Percentiles rank a stretch among this genome's conserved stretches.
phyloP scores from a whole-genome alignment of 2,113 vertebrate species.

The Emydura subglobosa region DNA sequence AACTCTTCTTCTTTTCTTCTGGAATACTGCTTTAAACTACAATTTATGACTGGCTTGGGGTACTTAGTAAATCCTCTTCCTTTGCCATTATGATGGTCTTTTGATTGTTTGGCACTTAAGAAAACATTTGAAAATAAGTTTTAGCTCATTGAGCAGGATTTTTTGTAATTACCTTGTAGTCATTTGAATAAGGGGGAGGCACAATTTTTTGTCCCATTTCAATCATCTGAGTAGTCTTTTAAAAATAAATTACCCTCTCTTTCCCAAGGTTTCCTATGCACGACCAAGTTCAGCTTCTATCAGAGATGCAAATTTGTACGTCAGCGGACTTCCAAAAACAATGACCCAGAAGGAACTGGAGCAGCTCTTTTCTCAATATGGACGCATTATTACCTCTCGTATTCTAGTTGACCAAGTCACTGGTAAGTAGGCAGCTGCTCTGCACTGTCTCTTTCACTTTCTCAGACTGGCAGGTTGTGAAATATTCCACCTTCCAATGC shows the following conservation, averaged over 20 bases:
- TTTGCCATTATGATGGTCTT: accelerated
- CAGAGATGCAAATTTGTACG: slow-evolving; percentile 97
- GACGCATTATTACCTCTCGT: slow-evolving; percentile 98
- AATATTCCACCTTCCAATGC: slow-evolving; percentile 42
- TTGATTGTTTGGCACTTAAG: not conserved
- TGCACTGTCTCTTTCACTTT: not conserved
- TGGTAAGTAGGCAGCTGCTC: slow-evolving; percentile 85
- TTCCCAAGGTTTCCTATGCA: slow-evolving; percentile 90
- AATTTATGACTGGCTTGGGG: accelerated
- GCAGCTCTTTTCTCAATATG: slow-evolving; percentile 97
- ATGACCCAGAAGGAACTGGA: slow-evolving; percentile 98
- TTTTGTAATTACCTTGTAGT: accelerated
- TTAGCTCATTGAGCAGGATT: not conserved
- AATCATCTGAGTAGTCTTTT: not conserved
- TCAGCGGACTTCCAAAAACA: slow-evolving; percentile 97
- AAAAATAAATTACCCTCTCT: not conserved
- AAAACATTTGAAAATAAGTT: not conserved
- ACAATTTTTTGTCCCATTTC: not conserved
- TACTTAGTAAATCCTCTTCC: accelerated
- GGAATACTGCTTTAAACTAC: not conserved
- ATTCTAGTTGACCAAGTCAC: slow-evolving; percentile 98
- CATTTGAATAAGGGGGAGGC: not conserved
- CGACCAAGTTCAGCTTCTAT: slow-evolving; percentile 98
- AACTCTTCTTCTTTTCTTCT: not conserved
- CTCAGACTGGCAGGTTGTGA: slow-evolving; percentile 37